Conservation (phyloP, 1,140 invertebrate species). For the Wasmannia auropunctata region DNA sequence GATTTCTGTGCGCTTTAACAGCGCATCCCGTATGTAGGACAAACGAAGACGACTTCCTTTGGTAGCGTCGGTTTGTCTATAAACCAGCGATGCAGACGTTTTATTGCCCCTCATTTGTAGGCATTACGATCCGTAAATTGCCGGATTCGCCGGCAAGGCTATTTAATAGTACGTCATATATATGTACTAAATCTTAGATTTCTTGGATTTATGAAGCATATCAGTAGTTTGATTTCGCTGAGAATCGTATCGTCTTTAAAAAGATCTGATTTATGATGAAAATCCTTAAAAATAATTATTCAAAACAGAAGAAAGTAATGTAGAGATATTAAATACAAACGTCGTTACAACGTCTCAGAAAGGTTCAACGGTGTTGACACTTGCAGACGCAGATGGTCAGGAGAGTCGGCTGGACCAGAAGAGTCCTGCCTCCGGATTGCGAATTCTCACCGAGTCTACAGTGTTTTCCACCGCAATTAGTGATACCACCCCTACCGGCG, state of each 20-base stretch:
- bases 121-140: neutral
- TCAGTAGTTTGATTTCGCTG: no score
- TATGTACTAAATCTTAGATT: neutral
- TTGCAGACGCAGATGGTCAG: conserved; percentile 83
- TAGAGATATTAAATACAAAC: no score
- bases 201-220: neutral
- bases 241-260: neutral
- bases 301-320: neutral
- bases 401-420: conserved; percentile 86
- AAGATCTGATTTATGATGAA: neutral
- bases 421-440: conserved; percentile 87
- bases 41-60: conserved; percentile 21
- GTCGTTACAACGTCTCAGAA: neutral
- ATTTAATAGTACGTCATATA: neutral
- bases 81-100: conserved; percentile 4
- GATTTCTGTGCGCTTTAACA: neutral
- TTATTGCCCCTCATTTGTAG: conserved; percentile 20
- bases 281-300: neutral
- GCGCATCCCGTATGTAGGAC: conserved; percentile 14
- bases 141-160: neutral
- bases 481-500: conserved; percentile 84
- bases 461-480: conserved; percentile 87
- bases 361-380: neutral
- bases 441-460: conserved; percentile 85
- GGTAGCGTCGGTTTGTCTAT: conserved; percentile 5